Evolutionary conservation across 2,888 invertebrate species (phyloP), one percentile per base, ranked within the genome.

Genomic region (Boloria selene): DNA sequence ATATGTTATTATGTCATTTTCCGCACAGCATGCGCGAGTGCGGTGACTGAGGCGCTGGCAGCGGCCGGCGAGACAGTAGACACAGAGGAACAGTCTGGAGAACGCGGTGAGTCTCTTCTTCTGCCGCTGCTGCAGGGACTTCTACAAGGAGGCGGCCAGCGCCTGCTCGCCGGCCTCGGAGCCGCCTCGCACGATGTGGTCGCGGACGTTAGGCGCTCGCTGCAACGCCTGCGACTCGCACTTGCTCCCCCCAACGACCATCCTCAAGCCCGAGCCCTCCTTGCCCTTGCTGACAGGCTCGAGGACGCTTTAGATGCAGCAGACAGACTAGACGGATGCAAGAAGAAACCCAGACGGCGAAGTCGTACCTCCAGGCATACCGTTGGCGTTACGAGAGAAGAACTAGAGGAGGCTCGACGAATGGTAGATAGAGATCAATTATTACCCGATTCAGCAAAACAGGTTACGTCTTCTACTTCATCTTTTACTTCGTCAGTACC

Each of bases 371-470:
- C 94, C 55, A 88, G 97, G 0, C 96, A 97, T 83, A 97, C 97
- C 0, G 96, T 97, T 22, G 97, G 96, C 55, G 97, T 97, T 17
- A 96, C 96, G 49, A 93, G 94, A 53, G 96, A 96, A 80, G 97
- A 97, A 78, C 85, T 97, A 31, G 96, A 95, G 3, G 94, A 95
- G 75, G 97, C 97, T 0, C 93, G 97, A 54, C 94, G 95, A 65
- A 93, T 96, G 78, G 94, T 97, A 73, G 95, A 96, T 82, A 77
- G 83, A 7, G 86, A 84, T 67, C 79, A 82, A 14, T 75, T 92
- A n/a, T 53, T 74, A 16, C 73, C 73, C 4, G 70, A 93, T 89
- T 74, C 71, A 16, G 72, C 77, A 3, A 78, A 79, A 2, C 73
- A 75, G 4, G 65, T 72, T 10, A 62, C 74, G 5, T 73, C 73